These are phyloP conservation scores for Pteronotus mesoamericanus DNA, from an alignment of 2,797 vertebrate species.

Conservation along the genomic window DNA sequence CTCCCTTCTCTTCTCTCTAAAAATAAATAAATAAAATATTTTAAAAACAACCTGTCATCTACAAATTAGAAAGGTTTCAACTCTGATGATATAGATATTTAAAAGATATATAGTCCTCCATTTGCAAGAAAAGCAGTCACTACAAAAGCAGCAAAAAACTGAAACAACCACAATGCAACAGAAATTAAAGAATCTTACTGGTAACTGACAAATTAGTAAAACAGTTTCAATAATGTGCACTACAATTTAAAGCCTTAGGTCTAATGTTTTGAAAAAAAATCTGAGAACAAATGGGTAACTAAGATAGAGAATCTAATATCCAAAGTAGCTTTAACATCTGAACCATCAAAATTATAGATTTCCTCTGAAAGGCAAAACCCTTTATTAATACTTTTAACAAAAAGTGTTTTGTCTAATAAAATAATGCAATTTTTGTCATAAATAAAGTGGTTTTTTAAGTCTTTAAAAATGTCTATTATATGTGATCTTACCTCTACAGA, in stretches of 20 bases:
- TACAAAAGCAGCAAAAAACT: conserved; percentile 12
- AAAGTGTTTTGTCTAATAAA: neutral
- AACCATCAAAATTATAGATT: neutral
- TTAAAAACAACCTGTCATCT: neutral
- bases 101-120: neutral
- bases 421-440: conserved; percentile 8
- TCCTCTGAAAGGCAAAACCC: neutral
- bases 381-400: neutral
- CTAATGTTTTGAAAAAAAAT: neutral
- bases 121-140: neutral
- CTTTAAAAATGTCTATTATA: neutral
- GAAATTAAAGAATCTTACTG: neutral
- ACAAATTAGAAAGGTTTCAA: neutral
- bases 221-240: neutral
- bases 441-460: neutral
- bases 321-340: neutral
- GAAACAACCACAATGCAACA: neutral
- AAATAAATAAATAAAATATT: no score
- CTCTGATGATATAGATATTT: neutral
- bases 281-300: neutral
- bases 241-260: neutral
- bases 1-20: no score
- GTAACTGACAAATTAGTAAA: neutral
- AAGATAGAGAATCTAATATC: neutral
- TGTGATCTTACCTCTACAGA: neutral